Evolutionary conservation across 37 sponge, comb jelly and placozoan genomes (phyloP), one percentile per base, ranked within the genome.

Genomic region (Agelas oroides): DNA sequence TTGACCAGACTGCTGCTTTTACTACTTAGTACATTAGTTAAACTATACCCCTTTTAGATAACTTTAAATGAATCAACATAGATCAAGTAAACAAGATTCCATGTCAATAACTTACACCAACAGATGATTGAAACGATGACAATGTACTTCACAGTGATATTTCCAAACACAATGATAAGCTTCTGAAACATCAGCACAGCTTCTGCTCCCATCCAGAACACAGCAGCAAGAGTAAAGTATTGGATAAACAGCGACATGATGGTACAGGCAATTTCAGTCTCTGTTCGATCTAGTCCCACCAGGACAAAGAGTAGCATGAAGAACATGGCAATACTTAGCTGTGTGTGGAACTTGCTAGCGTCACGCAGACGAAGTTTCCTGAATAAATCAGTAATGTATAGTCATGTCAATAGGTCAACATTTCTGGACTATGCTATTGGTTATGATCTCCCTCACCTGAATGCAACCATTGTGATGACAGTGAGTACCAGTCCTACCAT

Each of bases 181-280:
- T 69, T 76, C 39, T 83, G 64, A 53, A 77, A 77, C 75, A 89
- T 79, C 32, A 84, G 71, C 46, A 89, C 67, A 65, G 90, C 87
- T 53, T 80, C 87, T 35, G 83, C 83, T 55, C 89, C 89, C 89
- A 88, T 88, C 85, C 85, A 83, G 52, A 55, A 71, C 58, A 88
- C 55, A 70, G 87, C 71, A 46, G 80, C 79, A 33, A 80, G 66
- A 16, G 75, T 73, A 39, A 80, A 78, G 67, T 90, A 86, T 15
- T 75, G 82, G 34, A 90, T 71, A 33, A 90, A 58, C 14, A 79
- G 13, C 12, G 85, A 83, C 24, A 73, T 39, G 46, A 65, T 36
- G 24, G 78, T 86, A 76, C 91, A 90, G 34, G 27, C 82, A 23
- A 59, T 56, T 15, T 52, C 40, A 15, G 61, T 73, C 28, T 79